Percentiles rank a stretch among this genome's conserved stretches.
Evolutionary conservation across 2,113 vertebrate genomes (phyloP).

Genomic region (Megatriorchis doriae): DNA sequence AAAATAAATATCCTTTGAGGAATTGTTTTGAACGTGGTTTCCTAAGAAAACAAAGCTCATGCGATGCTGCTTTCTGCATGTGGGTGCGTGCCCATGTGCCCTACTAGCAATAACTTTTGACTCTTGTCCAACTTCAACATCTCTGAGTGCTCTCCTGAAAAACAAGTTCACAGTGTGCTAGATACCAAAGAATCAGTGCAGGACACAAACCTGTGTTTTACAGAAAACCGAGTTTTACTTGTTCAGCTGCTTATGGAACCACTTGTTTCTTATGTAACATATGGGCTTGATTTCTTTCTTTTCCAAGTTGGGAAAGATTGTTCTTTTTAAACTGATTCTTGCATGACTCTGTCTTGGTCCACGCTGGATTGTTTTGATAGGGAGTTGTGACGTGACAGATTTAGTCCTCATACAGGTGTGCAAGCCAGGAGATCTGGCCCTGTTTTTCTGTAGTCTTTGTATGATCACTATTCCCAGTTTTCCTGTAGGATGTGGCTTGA

Average conservation of each 20-base stretch:
- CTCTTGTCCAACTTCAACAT: background rate
- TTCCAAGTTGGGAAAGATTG: background rate
- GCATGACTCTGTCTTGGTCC: background rate
- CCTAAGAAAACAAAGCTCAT: background rate
- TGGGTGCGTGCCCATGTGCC: background rate
- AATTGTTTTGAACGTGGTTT: background rate
- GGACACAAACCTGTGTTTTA: background rate
- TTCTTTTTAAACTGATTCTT: background rate
- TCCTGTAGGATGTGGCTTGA: background rate
- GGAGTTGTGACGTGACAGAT: background rate
- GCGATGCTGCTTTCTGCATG: background rate
- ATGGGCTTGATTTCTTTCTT: background rate
- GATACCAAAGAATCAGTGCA: background rate
- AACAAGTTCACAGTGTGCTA: background rate
- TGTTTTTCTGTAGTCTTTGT: background rate
- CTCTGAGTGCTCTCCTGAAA: background rate
- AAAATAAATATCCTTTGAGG: background rate
- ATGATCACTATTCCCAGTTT: background rate
- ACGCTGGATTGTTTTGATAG: background rate
- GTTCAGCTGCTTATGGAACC: background rate
- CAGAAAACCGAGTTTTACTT: background rate
- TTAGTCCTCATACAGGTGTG: background rate
- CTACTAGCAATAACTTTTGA: background rate
- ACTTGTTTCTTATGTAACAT: background rate
- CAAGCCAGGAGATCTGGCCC: background rate